These are phyloP conservation scores for Chloroclystis v-ata DNA, from an alignment of 2,888 invertebrate species.

Conservation along the genomic window DNA sequence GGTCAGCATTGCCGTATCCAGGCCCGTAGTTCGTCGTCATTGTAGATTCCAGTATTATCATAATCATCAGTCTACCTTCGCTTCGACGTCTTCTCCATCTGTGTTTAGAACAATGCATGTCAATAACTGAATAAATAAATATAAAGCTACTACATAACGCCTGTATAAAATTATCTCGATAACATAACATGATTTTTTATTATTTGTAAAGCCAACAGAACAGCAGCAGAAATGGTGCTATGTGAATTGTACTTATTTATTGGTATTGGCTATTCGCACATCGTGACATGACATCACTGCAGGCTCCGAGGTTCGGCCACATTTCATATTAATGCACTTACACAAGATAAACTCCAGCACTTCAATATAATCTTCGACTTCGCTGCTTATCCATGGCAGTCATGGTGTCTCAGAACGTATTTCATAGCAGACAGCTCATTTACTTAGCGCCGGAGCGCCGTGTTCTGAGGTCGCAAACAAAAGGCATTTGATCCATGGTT, in stretches of 20 bases:
- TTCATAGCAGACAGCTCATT: slow-evolving; percentile 37
- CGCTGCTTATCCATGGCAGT: slow-evolving; percentile 32
- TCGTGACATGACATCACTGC: slow-evolving; percentile 46
- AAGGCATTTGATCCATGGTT: slow-evolving; percentile 27
- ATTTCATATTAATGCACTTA: slow-evolving; percentile 47
- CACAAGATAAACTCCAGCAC: slow-evolving; percentile 37
- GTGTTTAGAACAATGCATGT: slow-evolving; percentile 37
- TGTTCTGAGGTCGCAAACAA: slow-evolving; percentile 35
- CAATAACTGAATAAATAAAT: slow-evolving; percentile 27
- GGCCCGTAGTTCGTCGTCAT: slow-evolving; percentile 13
- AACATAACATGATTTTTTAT: slow-evolving; percentile 33
- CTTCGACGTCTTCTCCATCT: slow-evolving; percentile 34
- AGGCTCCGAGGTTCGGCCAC: slow-evolving; percentile 45
- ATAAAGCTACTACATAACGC: slow-evolving; percentile 22
- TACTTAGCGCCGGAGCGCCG: slow-evolving; percentile 38
- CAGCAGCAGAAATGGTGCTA: slow-evolving; percentile 37
- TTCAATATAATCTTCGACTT: slow-evolving; percentile 33
- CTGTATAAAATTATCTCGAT: slow-evolving; percentile 23
- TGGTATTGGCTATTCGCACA: slow-evolving; percentile 40
- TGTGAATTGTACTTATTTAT: slow-evolving; percentile 34
- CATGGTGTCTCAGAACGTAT: slow-evolving; percentile 33
- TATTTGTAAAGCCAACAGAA: slow-evolving; percentile 33
- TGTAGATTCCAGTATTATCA: slow-evolving; percentile 16
- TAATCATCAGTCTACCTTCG: slow-evolving; percentile 33
- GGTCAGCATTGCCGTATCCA: slow-evolving; percentile 21